Percentiles rank a stretch among this genome's conserved stretches.
Evolutionary conservation across 2,888 invertebrate genomes (phyloP).

Genomic region (Embidobia sp.): DNA sequence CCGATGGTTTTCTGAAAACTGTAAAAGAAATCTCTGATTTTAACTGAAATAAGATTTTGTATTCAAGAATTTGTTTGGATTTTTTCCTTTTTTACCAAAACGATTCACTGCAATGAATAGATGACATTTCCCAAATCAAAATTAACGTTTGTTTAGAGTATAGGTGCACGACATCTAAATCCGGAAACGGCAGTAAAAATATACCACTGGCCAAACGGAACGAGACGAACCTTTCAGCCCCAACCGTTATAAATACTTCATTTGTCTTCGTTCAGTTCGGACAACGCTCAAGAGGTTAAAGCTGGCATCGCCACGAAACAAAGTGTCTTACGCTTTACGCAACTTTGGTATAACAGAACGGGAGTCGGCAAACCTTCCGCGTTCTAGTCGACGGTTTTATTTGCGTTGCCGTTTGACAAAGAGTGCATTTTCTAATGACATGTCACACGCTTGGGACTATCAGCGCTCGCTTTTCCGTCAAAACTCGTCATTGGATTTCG

Average conservation of each 20-base stretch:
- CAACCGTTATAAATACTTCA: conserved; percentile 51
- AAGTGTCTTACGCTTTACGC: conserved; percentile 52
- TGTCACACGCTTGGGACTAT: conserved; percentile 27
- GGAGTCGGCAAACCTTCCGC: conserved; percentile 54
- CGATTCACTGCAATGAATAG: too few relatives aligned
- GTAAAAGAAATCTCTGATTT: too few relatives aligned
- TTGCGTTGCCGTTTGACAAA: conserved; percentile 13
- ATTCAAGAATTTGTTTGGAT: too few relatives aligned
- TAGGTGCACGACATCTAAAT: conserved; percentile 5
- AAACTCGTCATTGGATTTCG: conserved; percentile 17
- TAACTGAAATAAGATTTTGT: too few relatives aligned
- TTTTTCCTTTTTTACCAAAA: too few relatives aligned
- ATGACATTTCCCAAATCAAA: too few relatives aligned
- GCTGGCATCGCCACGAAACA: conserved; percentile 44
- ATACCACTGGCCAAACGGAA: conserved; percentile 15
- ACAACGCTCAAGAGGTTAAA: conserved; percentile 38
- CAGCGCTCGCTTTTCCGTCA: conserved; percentile 5
- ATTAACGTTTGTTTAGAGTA: too few relatives aligned
- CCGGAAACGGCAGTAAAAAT: conserved; percentile 13
- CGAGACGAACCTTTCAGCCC: conserved; percentile 32
- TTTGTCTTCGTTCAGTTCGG: conserved; percentile 45
- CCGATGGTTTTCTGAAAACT: too few relatives aligned
- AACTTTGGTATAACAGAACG: conserved; percentile 40
- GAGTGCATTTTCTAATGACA: conserved; percentile 31
- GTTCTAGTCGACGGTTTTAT: conserved; percentile 36